Base-by-base conservation (phyloP, 2,888 invertebrate species). In the Drosophila austrosaltans region DNA sequence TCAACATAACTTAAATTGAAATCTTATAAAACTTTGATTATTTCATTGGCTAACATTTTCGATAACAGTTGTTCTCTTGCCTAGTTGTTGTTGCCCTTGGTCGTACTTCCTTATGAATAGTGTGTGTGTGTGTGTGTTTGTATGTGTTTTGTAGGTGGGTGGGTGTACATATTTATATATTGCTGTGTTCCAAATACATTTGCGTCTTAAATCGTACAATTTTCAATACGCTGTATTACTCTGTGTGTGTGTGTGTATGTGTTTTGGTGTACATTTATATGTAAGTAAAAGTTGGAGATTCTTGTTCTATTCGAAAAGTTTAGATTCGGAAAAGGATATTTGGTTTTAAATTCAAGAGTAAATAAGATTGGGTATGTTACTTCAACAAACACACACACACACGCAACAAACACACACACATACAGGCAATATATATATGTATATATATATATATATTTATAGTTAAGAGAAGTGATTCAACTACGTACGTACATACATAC, bases 401-500 rank as follows among this genome's bases (percentile, higher is more conserved):
- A 6, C 2, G 1, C 44, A 48, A 40, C 30, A n/a, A 20, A 60
- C 44, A 60, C 42, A 48, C 44, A 60, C 60, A 63, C 63, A 40
- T 39, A 63, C 63, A 63, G 53, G 63, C 63, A 54, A 63, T 53
- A 53, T 53, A 63, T 56, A 56, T 28, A 28, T 4, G 28, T 28
- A 28, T 3, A 28, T 28, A 28, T 3, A 16, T 16, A 16, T 16
- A 16, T 16, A 16, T 16, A 16, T 16, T 16, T 16, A 16, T 30
- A 6, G 32, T 36, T 36, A 39, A 22, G 22, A 39, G 22, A 36
- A 20, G 12, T 36, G 36, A 22, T 57, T 57, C 54, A 71, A 71
- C 70, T 63, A 59, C 59, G 44, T 36, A 65, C 65, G 42, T 36
- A 64, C 74, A 62, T 63, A 66, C 53, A 67, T 36, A 53, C 44